Base-by-base conservation (phyloP, 2,888 invertebrate species). In the Anoplius nigerrimus region DNA sequence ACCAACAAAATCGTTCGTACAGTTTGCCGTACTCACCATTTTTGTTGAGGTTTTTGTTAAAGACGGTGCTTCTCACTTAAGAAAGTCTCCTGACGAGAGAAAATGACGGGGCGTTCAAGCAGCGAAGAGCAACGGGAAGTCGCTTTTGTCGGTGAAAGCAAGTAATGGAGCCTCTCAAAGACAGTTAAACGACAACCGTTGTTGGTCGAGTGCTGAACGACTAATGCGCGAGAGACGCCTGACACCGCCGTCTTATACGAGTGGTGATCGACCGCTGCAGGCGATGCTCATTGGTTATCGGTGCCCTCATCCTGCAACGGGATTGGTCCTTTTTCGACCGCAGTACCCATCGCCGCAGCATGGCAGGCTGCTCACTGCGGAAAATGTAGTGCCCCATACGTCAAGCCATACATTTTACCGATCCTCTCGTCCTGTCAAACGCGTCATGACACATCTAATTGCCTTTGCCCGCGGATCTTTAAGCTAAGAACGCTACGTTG, bases 81-180 rank as follows among this genome's bases (percentile, higher is more conserved):
- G 55, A 24, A 34, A 34, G 8, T 34, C 34, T 34, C 34, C 11
- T 3, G 11, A 13, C 34, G 34, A 34, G 34, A 34, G 34, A 34
- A 34, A 34, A 34, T 11, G 34, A 34, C 34, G 34, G 34, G 34
- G 34, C 6, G 34, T 11, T 34, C 34, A 13, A 11, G 34, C 34
- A 11, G 34, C 34, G 34, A 34, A 13, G 11, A 34, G 11, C 34
- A 65, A 24, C 43, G 58, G 22, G 55, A 42, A 66, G 66, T 34
- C 63, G 48, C 72, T 75, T n/a, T 64, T 74, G 71, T 66, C 70
- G n/a, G 42, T 45, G 34, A 53, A 61, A 74, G 76, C 76, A 75
- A 76, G 76, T 76, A 71, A 76, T 76, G 76, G 58, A 69, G 71
- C 75, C 58, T 60, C 62, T 62, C 69, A 71, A 76, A 34, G 34